Evolutionary conservation across 2,113 vertebrate species (phyloP), one percentile per base, ranked within the genome.

Genomic region (Craseonycteris thonglongyai): DNA sequence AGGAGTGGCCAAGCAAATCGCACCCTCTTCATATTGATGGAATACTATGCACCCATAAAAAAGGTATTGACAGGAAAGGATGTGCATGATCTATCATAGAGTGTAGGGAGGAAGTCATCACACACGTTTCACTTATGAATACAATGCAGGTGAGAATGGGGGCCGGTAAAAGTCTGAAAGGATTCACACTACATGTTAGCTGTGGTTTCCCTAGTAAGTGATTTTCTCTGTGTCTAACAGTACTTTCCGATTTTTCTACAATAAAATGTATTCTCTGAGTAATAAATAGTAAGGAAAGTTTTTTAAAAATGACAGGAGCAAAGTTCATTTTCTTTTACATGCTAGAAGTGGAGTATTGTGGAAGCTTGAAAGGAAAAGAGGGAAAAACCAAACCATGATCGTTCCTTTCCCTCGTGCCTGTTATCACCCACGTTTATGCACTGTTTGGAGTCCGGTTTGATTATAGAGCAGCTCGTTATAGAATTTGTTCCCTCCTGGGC

Each of bases 61-160:
- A 69, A 45, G 10, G 33, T 14, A 10, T 4, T 5, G 40, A 0
- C 0, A 0, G 10, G 30, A 22, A 21, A 12, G n/a, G 30, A 6
- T 2, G 7, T 6, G 7, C 3, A 5, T 7, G 38, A 14, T 1
- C 26, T 54, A 3, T 7, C 0, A 2, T 24, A 42, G 56, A 18
- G 66, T 14, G 40, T 9, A 6, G 56, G 18, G 24, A 63, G 26
- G 35, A 40, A 22, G 63, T 11, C 38, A 1, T 22, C 7, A 12
- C 7, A 8, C 2, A 9, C 28, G 15, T 28, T 65, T 4, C 8
- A 7, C 4, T 5, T 0, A 51, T 47, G 12, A 51, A 16, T 19
- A 5, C 19, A 51, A 16, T 19, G 4, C 19, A 56, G n/a, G 12
- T 13, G 14, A 7, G 2, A 19, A 42, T 0, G 2, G 1, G 49